Evolutionary conservation across 2,797 vertebrate species (phyloP), one percentile per base, ranked within the genome.

Genomic region (Malacoctenus gilli): DNA sequence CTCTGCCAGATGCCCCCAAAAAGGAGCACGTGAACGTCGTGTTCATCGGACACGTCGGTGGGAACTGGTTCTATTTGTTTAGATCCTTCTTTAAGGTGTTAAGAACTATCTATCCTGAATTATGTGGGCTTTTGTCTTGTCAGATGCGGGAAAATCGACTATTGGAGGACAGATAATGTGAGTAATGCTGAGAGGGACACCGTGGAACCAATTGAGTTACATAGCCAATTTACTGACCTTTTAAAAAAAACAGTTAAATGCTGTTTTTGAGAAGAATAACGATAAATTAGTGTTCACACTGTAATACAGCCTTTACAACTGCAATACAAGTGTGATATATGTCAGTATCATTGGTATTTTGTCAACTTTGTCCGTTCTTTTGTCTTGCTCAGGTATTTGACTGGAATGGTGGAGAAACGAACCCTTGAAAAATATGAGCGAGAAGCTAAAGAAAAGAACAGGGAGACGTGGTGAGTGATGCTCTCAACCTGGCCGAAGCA

Each of bases 131-230:
- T 67, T 15, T 59, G 16, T 42, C 14, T 32, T 28, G 34, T 74
- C 68, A 99, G 97, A 99, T 84, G 97, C 96, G 71, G 97, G 97
- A 20, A 99, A 99, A 87, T 99, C 97, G 69, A 99, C 97, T 34
- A 99, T 99, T 72, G 97, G 97, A 87, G 97, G 97, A 68, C 97
- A 99, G 85, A 99, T 99, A 87, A 99, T 99, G 97, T 99, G 89
- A 96, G 97, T 90, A 46, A 18, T 15, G 16, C n/a, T n/a, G n/a
- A n/a, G n/a, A n/a, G n/a, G n/a, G n/a, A n/a, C n/a, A n/a, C n/a
- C n/a, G n/a, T n/a, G n/a, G n/a, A n/a, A n/a, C n/a, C n/a, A n/a
- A n/a, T n/a, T 35, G n/a, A n/a, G n/a, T n/a, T n/a, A n/a, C n/a
- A n/a, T n/a, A n/a, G n/a, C n/a, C n/a, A n/a, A n/a, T n/a, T n/a